Percentiles rank a stretch among this genome's conserved stretches.
Conservation (phyloP, 2,888 invertebrate species). For the Parnassius apollo region DNA sequence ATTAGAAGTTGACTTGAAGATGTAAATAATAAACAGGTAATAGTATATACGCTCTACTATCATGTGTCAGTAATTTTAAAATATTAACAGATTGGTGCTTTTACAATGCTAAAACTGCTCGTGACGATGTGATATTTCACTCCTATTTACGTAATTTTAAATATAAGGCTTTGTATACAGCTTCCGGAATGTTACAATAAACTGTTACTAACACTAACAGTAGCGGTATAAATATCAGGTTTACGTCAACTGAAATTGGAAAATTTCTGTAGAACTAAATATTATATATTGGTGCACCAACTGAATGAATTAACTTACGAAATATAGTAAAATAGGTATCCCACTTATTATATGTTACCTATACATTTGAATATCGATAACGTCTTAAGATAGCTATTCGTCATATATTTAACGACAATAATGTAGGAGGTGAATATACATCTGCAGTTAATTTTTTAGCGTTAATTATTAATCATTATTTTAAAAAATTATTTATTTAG, state of each 20-base stretch:
- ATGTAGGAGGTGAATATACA: constrained; percentile 21
- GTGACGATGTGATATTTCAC: constrained; percentile 70
- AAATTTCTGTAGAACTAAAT: constrained; percentile 30
- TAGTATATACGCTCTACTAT: constrained; percentile 42
- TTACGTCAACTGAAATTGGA: constrained; percentile 34
- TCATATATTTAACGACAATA: constrained; percentile 17
- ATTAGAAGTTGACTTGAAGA: constrained; percentile 33
- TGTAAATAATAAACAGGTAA: constrained; percentile 62
- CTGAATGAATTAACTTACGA: constrained; percentile 12
- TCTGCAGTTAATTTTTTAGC: constrained; percentile 25
- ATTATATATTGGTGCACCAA: constrained; percentile 42
- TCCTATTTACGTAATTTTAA: constrained; percentile 49
- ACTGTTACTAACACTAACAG: constrained; percentile 74
- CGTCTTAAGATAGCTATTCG: constrained; percentile 14
- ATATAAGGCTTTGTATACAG: constrained; percentile 78
- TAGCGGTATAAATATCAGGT: constrained; percentile 36
- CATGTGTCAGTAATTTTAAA: constrained; percentile 48
- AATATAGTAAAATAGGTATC: constrained; percentile 9
- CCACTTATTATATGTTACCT: constrained; percentile 3
- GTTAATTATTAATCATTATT: constrained; percentile 42
- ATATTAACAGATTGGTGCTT: constrained; percentile 73
- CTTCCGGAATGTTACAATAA: constrained; percentile 79
- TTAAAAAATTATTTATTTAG: constrained; percentile 61
- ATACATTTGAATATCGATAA: constrained; percentile 11
- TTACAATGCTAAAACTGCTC: constrained; percentile 51